A percentile compares a stretch with the other conserved stretches of the same genome.
phyloP scores from a whole-genome alignment of 2,113 vertebrate species.

The Chaetura pelagica region DNA sequence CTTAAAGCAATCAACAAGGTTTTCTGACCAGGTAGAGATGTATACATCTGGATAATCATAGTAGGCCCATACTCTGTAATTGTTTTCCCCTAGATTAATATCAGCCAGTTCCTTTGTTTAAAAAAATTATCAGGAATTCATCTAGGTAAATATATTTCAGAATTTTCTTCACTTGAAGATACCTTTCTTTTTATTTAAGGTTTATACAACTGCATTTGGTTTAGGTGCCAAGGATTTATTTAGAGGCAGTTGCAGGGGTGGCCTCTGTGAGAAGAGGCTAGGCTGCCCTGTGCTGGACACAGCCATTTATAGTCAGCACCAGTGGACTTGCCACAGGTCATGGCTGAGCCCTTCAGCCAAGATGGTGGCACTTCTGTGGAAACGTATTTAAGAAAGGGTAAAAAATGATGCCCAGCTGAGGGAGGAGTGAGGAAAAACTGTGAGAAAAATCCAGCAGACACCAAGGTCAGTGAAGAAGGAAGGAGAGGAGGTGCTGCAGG shows the following conservation, averaged over 20 bases:
- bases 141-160: neutral
- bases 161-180: neutral
- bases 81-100: neutral
- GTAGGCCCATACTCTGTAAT: neutral
- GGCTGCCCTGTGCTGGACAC: neutral
- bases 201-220: neutral
- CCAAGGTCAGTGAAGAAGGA: neutral
- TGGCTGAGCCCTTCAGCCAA: neutral
- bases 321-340: accelerated
- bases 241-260: accelerated
- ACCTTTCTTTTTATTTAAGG: neutral
- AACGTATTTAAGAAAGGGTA: neutral
- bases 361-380: neutral
- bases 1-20: neutral
- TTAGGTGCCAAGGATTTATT: neutral
- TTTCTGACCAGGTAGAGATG: neutral
- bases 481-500: accelerated
- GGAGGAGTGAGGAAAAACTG: neutral
- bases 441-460: accelerated
- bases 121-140: neutral
- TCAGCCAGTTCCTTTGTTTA: neutral
- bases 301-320: neutral
- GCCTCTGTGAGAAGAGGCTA: neutral
- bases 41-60: neutral
- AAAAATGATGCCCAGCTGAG: neutral